Evolutionary conservation across 2,797 vertebrate genomes (phyloP).

Genomic region (Crypturellus tataupa): DNA sequence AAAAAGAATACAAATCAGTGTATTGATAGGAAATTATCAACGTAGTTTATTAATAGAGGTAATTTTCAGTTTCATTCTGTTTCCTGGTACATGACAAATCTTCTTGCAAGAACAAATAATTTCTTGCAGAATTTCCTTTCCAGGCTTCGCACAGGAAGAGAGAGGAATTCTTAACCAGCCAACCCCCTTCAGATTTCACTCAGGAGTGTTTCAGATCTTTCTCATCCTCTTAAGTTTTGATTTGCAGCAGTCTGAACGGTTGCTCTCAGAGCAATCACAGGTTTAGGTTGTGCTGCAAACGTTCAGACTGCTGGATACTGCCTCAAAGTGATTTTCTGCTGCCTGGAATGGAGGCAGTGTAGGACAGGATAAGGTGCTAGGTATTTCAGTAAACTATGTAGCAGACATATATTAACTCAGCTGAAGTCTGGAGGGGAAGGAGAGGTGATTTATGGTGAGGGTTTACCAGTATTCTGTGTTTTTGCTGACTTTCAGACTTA

Average conservation of each 20-base stretch:
- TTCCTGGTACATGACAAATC: background rate
- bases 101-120: background rate
- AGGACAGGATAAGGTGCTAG: background rate
- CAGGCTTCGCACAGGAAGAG: slow-evolving; percentile 35
- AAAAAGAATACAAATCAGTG: background rate
- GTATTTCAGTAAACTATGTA: background rate
- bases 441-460: background rate
- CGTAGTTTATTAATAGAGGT: background rate
- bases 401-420: background rate
- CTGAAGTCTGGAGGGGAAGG: background rate
- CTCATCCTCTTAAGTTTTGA: slow-evolving; percentile 51
- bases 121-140: slow-evolving; percentile 12
- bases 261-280: slow-evolving; percentile 63
- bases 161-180: slow-evolving; percentile 50
- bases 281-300: background rate
- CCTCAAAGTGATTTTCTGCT: background rate
- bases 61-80: background rate
- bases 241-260: slow-evolving; percentile 49
- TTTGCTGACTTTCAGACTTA: background rate
- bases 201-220: slow-evolving; percentile 64
- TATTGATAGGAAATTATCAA: background rate
- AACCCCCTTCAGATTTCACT: slow-evolving; percentile 61
- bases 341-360: background rate
- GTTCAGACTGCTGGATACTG: background rate
- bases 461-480: background rate